Base-by-base conservation (phyloP, 2,888 invertebrate species). In the Cistogaster globosa region DNA sequence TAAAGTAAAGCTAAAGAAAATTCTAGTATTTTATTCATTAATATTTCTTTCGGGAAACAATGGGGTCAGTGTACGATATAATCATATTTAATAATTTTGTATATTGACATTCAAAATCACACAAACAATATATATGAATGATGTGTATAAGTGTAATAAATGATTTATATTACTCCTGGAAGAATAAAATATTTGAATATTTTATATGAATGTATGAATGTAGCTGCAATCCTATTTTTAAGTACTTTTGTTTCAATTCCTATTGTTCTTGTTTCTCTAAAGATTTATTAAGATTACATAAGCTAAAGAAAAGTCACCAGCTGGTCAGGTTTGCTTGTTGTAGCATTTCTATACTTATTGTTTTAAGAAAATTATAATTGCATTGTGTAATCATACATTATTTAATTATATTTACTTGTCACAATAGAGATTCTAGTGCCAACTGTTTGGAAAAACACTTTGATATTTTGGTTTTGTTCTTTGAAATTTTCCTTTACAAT, bases 321-420 rank as follows among this genome's bases (percentile, higher is more conserved):
- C 32, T 55, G 55, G 8, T 16, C 45, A 63, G 26, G 26, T 26
- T 26, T 22, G 12, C 48, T 36, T 79, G 22, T 48, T 32, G 12
- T 0, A 22, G 16, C 22, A 38, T n/a, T 38, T 11, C n/a, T 48
- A 42, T 42, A 42, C 12, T 42, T 42, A 42, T 36, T 48, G 67
- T 36, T 76, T 18, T 36, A 14, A 9, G 48, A 67, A 58, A 36
- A 58, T 51, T 58, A 36, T 65, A 65, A 76, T 57, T 57, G 32
- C 12, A 45, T 32, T 18, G 45, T 57, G 16, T 65, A 45, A 55
- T 55, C 26, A 32, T 20, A 18, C 57, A 11, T 67, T 65, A 53
- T 65, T 65, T 57, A 76, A 65, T 75, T 65, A 65, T 32, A 65
- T 57, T 75, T 55, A 14, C 32, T 20, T 14, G 11, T 36, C 65